phyloP scores from a whole-genome alignment of 2,113 vertebrate genomes.

The Zosterops borbonicus region DNA sequence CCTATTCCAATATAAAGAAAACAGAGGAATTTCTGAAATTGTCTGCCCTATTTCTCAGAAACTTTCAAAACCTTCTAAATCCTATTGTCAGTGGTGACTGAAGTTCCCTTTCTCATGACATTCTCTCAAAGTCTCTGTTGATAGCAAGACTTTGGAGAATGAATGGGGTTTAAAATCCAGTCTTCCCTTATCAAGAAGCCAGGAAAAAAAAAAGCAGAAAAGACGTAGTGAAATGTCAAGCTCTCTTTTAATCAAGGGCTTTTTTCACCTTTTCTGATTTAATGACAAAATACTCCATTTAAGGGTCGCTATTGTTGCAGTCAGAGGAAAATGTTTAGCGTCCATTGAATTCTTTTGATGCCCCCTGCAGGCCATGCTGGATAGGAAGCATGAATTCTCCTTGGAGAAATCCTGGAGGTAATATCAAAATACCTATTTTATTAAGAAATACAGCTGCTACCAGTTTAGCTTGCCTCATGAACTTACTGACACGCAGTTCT shows the following conservation, averaged over 20 bases:
- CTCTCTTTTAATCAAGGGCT: background rate
- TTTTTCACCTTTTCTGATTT: background rate
- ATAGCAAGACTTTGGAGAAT: background rate
- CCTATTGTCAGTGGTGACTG: background rate
- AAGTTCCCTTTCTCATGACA: background rate
- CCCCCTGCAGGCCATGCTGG: constrained; percentile 65
- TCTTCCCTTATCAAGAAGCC: background rate
- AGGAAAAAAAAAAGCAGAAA: background rate
- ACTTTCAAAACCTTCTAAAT: background rate
- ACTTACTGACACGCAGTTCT: background rate
- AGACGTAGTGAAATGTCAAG: background rate
- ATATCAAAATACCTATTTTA: background rate
- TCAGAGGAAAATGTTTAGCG: background rate
- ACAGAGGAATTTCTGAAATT: background rate
- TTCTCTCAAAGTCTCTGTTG: background rate
- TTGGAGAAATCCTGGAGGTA: background rate
- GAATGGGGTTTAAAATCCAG: background rate
- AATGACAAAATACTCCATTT: background rate
- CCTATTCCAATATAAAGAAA: background rate
- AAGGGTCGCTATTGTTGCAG: background rate
- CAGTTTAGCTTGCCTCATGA: background rate
- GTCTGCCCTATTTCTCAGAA: background rate
- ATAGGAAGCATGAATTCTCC: background rate
- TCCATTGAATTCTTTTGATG: constrained; percentile 56
- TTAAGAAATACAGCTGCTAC: background rate